These are phyloP conservation scores for Uria aalge DNA, from an alignment of 2,113 vertebrate genomes.

Conservation along the genomic window DNA sequence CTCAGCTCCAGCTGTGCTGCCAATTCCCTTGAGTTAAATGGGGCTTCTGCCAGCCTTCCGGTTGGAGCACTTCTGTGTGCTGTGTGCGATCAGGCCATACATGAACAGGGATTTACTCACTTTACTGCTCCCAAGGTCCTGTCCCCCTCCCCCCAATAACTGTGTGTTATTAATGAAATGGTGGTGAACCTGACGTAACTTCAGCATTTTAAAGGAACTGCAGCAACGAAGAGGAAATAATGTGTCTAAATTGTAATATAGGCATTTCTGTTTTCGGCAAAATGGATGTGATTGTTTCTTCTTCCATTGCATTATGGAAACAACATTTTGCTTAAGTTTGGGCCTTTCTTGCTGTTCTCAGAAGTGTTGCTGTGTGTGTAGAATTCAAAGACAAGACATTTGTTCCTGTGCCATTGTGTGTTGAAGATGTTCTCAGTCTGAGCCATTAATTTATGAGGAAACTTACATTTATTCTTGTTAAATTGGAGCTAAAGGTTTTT, in stretches of 20 bases:
- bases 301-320: neutral
- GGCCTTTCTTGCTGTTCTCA: neutral
- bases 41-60: neutral
- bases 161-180: neutral
- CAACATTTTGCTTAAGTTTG: neutral
- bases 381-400: neutral
- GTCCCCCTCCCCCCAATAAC: neutral
- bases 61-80: neutral
- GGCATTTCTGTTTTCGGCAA: neutral
- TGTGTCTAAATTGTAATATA: no score
- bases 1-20: neutral
- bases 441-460: neutral
- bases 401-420: neutral
- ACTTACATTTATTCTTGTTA: neutral
- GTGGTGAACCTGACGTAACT: neutral
- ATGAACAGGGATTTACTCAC: neutral
- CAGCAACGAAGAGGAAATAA: neutral
- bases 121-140: neutral
- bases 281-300: neutral
- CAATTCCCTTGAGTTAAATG: neutral
- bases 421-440: neutral
- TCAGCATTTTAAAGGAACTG: neutral
- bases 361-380: neutral
- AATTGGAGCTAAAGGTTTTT: neutral
- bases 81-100: accelerated